A percentile compares a stretch with the other conserved stretches of the same genome.
Conservation (phyloP, 1,140 invertebrate genomes). For the Drosophila sechellia region DNA sequence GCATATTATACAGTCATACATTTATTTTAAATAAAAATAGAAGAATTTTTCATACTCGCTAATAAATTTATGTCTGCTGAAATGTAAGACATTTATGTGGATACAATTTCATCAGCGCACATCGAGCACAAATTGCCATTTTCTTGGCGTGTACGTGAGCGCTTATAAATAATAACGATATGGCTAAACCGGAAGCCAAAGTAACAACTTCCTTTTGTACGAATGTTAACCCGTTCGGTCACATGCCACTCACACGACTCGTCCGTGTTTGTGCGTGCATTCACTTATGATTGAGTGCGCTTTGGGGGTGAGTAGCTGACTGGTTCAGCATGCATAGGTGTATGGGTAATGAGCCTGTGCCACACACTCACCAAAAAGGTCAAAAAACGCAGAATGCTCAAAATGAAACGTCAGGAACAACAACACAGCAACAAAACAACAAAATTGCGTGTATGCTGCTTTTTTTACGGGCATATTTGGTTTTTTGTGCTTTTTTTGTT, state of each 20-base stretch:
- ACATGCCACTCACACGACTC: slow-evolving; percentile 60
- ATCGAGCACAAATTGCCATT: slow-evolving; percentile 3
- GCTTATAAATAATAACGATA: slow-evolving; percentile 79
- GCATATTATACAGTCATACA: too few species aligned
- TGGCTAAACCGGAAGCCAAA: slow-evolving; percentile 73
- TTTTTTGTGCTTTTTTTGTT: slow-evolving; percentile 4
- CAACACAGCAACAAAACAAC: slow-evolving; percentile 35
- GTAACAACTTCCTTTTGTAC: slow-evolving; percentile 81
- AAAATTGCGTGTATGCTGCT: slow-evolving; percentile 54
- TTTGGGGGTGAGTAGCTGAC: slow-evolving; percentile 19
- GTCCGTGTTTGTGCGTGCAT: slow-evolving; percentile 52
- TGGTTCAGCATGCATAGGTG: not conserved
- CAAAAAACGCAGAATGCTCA: slow-evolving; percentile 62
- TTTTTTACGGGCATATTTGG: slow-evolving; percentile 1
- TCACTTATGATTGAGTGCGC: slow-evolving; percentile 78
- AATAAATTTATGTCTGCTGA: not conserved
- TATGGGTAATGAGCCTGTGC: slow-evolving; percentile 47
- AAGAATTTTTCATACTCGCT: too few species aligned
- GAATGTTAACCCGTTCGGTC: slow-evolving; percentile 71
- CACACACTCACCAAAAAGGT: slow-evolving; percentile 38
- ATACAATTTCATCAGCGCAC: not conserved
- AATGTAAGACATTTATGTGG: not conserved
- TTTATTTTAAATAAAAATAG: too few species aligned
- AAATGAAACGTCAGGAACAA: slow-evolving; percentile 62
- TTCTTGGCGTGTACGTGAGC: slow-evolving; percentile 26